Evolutionary conservation across 92 coral and sea anemone genomes (phyloP), one percentile per base, ranked within the genome.

Genomic region (Parazoanthus swiftii): DNA sequence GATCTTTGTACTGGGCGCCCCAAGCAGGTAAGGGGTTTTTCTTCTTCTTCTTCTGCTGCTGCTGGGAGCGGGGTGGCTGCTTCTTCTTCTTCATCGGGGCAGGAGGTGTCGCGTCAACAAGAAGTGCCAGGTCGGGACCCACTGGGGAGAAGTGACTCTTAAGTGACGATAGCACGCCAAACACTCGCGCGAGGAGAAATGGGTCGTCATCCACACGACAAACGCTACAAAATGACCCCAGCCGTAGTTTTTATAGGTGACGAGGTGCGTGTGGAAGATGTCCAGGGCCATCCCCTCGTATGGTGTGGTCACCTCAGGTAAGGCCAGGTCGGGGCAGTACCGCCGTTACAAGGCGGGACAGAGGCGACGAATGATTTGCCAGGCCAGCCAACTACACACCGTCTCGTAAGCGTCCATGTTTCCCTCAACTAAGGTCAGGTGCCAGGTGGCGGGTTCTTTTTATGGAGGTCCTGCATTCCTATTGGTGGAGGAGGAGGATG

Each of bases 371-470:
- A 37, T 74, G 77, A n/a, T 0, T 74, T 74, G 77, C 77, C 77
- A 74, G 77, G 77, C 77, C 77, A 74, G 14, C 77, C 77, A 74
- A 74, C 77, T 74, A 74, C 77, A 29, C 33, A 29, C 33, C 33
- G 33, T 0, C 33, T 29, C 33, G 33, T 29, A 29, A 29, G 33
- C 33, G 0, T 0, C 33, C 33, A 29, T 29, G 33, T 29, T 29
- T 29, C 33, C 33, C 33, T 29, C 33, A 29, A 29, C 0, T 29
- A 29, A 29, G 33, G 33, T 29, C 33, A 29, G 33, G 33, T 29
- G 33, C 33, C 33, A 29, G 33, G 33, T 29, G 33, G 33, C 33
- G 33, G 33, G 33, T 29, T 29, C 33, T 29, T 29, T 29, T 29
- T 29, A 29, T 29, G 33, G 33, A 29, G 33, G 33, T 29, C 33